These are phyloP conservation scores for Tiliacea citrago DNA, from an alignment of 2,888 invertebrate genomes.

Conservation along the genomic window DNA sequence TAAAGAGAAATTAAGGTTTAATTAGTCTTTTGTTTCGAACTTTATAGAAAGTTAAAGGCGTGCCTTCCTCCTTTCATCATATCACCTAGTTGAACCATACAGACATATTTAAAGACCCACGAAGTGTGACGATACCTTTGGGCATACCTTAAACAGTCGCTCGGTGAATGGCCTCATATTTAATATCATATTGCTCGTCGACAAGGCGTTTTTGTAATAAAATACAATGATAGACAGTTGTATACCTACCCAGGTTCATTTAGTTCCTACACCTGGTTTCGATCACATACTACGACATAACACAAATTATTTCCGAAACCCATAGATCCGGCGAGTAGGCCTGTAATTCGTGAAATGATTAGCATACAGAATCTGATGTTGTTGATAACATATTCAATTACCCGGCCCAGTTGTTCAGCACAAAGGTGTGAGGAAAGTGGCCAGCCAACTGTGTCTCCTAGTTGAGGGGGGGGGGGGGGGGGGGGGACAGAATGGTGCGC, in stretches of 20 bases:
- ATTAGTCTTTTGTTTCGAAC: background rate
- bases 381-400: constrained; percentile 77
- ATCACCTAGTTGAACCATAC: background rate
- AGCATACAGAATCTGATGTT: constrained; percentile 67
- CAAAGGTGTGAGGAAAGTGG: constrained; percentile 76
- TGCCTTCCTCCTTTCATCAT: background rate
- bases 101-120: background rate
- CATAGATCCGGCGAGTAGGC: constrained; percentile 39
- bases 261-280: background rate
- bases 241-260: background rate
- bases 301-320: constrained; percentile 29
- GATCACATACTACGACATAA: constrained; percentile 14
- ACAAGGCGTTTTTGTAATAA: background rate
- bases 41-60: background rate
- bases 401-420: constrained; percentile 71
- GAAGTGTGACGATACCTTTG: too few relatives aligned
- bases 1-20: background rate
- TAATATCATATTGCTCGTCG: background rate
- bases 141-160: too few relatives aligned
- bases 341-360: constrained; percentile 63
- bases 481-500: background rate
- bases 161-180: background rate
- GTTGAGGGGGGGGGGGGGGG: constrained; percentile 10
- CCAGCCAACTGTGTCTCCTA: constrained; percentile 80
- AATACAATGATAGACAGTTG: background rate